These are phyloP conservation scores for Malurus alboscapulatus DNA, from an alignment of 2,113 vertebrate genomes.

Conservation along the genomic window DNA sequence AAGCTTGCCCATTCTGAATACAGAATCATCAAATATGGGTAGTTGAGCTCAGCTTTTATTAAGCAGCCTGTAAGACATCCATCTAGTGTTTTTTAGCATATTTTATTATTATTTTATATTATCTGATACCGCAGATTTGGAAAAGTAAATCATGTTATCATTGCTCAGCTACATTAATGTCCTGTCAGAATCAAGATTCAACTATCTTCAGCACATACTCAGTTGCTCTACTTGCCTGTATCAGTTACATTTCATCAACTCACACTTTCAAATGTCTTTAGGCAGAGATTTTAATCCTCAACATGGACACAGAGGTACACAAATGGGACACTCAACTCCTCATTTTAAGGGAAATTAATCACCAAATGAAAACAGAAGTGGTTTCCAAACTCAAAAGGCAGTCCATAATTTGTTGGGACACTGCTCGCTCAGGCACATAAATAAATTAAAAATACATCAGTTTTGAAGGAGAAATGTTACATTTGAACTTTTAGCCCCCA, in stretches of 20 bases:
- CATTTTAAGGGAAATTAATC: background rate
- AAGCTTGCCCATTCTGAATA: background rate
- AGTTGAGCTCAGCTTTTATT: background rate
- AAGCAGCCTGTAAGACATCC: background rate
- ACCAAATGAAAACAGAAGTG: background rate
- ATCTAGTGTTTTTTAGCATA: background rate
- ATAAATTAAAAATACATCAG: background rate
- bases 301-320: background rate
- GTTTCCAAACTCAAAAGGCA: background rate
- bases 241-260: background rate
- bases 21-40: background rate
- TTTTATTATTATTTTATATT: background rate
- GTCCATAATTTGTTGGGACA: background rate
- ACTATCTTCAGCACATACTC: background rate
- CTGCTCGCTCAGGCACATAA: background rate
- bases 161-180: background rate
- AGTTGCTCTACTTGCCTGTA: background rate
- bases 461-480: background rate
- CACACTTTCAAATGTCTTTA: background rate
- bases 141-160: background rate
- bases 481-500: background rate
- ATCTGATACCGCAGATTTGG: background rate
- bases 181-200: background rate
- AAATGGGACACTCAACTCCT: rapidly evolving
- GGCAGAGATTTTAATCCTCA: background rate